Percentiles rank a stretch among this genome's conserved stretches.
These are phyloP conservation scores for Daphoenositta chrysoptera DNA, from an alignment of 2,113 vertebrate genomes.

Conservation along the genomic window DNA sequence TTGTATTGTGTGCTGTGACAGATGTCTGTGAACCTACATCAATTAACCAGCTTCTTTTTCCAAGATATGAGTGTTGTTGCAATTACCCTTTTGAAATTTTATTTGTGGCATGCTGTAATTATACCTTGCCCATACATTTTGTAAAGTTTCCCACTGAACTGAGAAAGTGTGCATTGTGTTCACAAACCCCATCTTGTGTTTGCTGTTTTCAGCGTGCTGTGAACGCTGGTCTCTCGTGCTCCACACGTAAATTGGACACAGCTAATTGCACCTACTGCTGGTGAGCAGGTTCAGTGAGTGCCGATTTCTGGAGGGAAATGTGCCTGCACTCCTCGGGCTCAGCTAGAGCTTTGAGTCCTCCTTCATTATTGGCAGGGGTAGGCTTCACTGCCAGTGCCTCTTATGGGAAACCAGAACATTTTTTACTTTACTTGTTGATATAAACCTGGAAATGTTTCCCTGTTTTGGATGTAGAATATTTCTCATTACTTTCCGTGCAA, in stretches of 20 bases:
- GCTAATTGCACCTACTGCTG: slow-evolving; percentile 32
- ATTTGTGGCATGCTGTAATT: slow-evolving; percentile 12
- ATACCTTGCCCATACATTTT: slow-evolving; percentile 3
- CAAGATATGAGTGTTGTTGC: slow-evolving; percentile 14
- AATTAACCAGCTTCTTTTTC: slow-evolving; percentile 41
- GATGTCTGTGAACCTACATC: background rate
- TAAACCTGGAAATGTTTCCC: background rate
- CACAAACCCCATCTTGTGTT: slow-evolving; percentile 22
- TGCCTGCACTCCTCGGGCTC: background rate
- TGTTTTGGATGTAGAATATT: background rate
- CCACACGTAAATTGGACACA: slow-evolving; percentile 56
- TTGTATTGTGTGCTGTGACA: slow-evolving; percentile 22
- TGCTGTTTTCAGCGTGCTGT: background rate
- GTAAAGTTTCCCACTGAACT: slow-evolving; percentile 4
- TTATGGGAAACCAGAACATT: background rate
- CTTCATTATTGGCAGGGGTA: background rate
- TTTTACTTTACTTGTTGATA: background rate
- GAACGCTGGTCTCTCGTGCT: slow-evolving; percentile 15
- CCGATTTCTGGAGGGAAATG: slow-evolving; percentile 8
- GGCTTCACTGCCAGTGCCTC: background rate
- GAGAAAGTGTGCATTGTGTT: background rate
- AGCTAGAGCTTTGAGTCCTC: background rate
- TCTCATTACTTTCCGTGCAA: background rate
- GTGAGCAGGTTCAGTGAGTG: background rate
- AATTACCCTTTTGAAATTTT: slow-evolving; percentile 41